These are phyloP conservation scores for Drosophila baimaii DNA, from an alignment of 1,140 invertebrate species.

Conservation along the genomic window DNA sequence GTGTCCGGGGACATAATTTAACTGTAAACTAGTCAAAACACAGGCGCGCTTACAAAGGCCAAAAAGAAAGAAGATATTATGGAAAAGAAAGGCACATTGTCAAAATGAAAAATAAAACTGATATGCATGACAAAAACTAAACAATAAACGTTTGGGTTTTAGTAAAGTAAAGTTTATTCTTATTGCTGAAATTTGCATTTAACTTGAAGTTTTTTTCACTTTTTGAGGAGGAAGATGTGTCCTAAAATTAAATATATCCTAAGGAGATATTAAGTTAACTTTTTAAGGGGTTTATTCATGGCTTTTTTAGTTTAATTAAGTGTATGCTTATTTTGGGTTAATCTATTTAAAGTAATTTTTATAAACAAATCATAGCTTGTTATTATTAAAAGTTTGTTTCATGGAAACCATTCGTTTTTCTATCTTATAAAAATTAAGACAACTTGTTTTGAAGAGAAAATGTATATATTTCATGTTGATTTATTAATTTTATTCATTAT, in stretches of 20 bases:
- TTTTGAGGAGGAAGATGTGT: background rate
- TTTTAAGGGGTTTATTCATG: background rate
- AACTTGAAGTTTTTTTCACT: background rate
- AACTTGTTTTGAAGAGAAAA: too few species aligned
- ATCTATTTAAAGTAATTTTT: too few species aligned
- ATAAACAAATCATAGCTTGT: too few species aligned
- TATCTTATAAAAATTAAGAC: too few species aligned
- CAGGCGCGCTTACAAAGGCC: constrained; percentile 13
- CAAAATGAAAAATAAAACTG: background rate
- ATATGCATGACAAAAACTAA: constrained; percentile 60
- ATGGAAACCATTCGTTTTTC: too few species aligned
- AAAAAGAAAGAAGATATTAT: constrained; percentile 12
- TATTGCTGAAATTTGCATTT: too few species aligned
- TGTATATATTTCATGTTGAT: too few species aligned
- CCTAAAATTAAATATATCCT: background rate
- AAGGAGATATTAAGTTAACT: background rate
- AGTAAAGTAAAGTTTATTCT: background rate
- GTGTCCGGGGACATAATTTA: constrained; percentile 29
- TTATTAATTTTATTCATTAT: too few species aligned
- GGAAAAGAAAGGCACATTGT: constrained; percentile 30
- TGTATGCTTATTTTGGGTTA: too few species aligned
- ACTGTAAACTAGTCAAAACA: constrained; percentile 57
- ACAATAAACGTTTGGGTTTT: constrained; percentile 11
- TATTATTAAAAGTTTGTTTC: too few species aligned
- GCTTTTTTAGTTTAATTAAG: too few species aligned